Percentiles rank a stretch among this genome's conserved stretches.
Evolutionary conservation across 1,140 invertebrate genomes (phyloP).

Genomic region (Phymorhynchus buccinoides): DNA sequence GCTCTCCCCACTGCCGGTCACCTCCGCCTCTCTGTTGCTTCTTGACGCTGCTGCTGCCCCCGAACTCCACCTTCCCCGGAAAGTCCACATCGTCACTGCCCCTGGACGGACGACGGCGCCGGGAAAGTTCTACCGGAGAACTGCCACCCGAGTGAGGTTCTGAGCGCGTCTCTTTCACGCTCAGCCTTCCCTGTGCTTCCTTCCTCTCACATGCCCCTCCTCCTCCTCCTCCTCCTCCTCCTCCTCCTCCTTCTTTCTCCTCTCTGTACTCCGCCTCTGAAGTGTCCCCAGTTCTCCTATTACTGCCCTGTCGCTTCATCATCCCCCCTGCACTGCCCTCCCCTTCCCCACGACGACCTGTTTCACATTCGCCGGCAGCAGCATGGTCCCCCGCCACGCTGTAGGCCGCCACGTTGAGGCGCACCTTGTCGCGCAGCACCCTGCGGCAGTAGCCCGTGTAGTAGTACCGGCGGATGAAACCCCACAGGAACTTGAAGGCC

Average conservation of each 20-base stretch:
- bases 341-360: not conserved
- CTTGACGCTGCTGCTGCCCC: not conserved
- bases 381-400: not conserved
- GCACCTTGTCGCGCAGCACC: conserved; percentile 22
- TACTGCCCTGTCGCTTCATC: conserved; percentile 9
- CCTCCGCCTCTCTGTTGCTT: too few species aligned
- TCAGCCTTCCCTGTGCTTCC: not conserved
- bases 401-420: not conserved
- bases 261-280: not conserved
- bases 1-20: not conserved
- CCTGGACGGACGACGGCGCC: not conserved
- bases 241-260: not conserved
- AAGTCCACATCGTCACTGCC: not conserved
- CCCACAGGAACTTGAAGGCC: conserved; percentile 62
- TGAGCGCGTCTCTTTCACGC: not conserved
- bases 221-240: not conserved
- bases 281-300: not conserved
- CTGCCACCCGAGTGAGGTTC: not conserved
- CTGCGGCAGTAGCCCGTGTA: conserved; percentile 46
- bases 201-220: not conserved
- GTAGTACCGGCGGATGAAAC: conserved; percentile 46
- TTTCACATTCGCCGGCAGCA: not conserved
- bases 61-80: not conserved
- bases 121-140: not conserved
- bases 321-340: not conserved